Evolutionary conservation across 2,113 vertebrate genomes (phyloP).

Genomic region (Talpa occidentalis): DNA sequence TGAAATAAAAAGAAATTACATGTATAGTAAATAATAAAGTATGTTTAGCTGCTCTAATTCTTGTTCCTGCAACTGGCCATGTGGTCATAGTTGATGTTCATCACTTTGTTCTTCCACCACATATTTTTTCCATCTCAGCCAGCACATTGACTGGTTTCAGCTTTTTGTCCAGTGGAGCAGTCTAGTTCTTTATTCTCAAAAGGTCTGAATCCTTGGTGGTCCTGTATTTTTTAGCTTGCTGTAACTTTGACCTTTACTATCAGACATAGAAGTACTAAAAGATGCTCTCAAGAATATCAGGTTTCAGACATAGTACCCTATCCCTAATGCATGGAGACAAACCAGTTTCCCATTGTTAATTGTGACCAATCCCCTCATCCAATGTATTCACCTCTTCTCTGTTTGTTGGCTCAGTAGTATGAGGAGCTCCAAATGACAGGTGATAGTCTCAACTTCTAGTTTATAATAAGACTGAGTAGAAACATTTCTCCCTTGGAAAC

Average conservation of each 20-base stretch:
- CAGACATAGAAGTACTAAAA: neutral
- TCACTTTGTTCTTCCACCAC: neutral
- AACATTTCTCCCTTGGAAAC: neutral
- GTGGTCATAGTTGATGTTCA: neutral
- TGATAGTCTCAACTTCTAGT: neutral
- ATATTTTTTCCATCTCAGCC: neutral
- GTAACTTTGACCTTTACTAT: constrained; percentile 12
- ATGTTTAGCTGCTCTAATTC: neutral
- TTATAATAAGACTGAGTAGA: neutral
- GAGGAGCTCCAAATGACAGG: constrained; percentile 28
- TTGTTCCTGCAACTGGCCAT: neutral
- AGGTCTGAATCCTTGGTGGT: neutral
- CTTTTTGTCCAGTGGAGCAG: neutral
- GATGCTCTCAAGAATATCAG: neutral
- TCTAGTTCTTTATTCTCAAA: constrained; percentile 1
- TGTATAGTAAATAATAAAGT: constrained; percentile 30
- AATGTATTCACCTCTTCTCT: neutral
- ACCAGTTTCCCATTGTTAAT: constrained; percentile 3
- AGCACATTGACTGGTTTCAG: neutral
- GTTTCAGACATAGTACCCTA: neutral
- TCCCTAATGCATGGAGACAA: neutral
- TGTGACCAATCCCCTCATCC: neutral
- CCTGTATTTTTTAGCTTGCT: neutral
- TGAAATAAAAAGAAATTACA: neutral
- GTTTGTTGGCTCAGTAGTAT: neutral